These are phyloP conservation scores for Acanthisitta chloris DNA, from an alignment of 2,113 vertebrate genomes.

Conservation along the genomic window DNA sequence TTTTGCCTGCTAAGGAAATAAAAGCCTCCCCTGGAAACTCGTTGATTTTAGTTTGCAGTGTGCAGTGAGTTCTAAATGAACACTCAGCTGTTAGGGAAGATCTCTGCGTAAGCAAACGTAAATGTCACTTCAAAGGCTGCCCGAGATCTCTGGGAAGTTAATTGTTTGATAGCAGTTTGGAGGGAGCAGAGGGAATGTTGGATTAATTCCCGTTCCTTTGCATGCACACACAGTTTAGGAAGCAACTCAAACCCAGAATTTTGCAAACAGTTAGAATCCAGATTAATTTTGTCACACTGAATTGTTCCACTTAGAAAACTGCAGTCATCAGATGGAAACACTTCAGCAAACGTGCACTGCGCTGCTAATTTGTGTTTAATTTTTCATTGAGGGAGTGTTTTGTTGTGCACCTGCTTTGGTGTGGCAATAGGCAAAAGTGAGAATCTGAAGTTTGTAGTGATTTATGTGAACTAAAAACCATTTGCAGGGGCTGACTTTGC, in stretches of 20 bases:
- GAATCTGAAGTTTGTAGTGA: neutral
- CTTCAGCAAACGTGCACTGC: neutral
- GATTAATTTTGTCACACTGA: neutral
- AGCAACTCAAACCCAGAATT: neutral
- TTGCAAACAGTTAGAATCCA: accelerated
- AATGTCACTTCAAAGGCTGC: neutral
- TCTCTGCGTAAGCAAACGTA: neutral
- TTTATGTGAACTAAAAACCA: neutral
- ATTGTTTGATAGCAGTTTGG: neutral
- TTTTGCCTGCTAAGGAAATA: neutral
- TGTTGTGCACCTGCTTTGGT: neutral
- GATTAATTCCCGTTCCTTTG: neutral
- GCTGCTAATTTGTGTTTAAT: neutral
- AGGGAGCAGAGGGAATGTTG: neutral
- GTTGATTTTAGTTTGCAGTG: neutral
- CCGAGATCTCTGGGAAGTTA: neutral
- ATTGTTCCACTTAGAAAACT: neutral
- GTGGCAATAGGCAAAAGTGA: neutral
- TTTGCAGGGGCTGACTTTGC: neutral
- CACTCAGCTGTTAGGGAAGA: neutral
- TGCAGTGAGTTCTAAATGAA: neutral
- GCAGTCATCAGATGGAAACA: neutral
- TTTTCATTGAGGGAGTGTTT: neutral
- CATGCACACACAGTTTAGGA: neutral
- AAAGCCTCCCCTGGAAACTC: neutral